Evolutionary conservation across 2,797 vertebrate species (phyloP).

Genomic region (Acanthurus tractus): DNA sequence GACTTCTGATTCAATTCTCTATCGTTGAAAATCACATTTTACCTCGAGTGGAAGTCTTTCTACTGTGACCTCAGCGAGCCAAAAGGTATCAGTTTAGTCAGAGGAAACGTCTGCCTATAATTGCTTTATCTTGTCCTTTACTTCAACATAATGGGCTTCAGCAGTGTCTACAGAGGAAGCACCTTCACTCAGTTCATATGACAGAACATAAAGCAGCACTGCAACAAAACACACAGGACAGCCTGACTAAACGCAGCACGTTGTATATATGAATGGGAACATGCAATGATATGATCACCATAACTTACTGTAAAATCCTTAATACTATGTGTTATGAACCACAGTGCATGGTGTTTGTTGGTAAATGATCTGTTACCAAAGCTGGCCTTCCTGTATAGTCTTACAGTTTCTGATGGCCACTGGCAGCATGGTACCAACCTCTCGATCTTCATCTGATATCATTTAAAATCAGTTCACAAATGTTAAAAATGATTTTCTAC

Average conservation of each 20-base stretch:
- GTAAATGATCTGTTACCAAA: no score
- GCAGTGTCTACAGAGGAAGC: slow-evolving; percentile 7
- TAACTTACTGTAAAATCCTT: no score
- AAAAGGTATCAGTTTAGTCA: slow-evolving; percentile 38
- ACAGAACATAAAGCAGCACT: not conserved
- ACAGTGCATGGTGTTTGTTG: no score
- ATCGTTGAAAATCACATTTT: slow-evolving; percentile 49
- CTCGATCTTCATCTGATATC: no score
- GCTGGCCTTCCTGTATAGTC: no score
- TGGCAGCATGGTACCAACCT: no score
- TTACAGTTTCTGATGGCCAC: no score
- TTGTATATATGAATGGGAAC: not conserved
- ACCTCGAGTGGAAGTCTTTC: slow-evolving; percentile 11
- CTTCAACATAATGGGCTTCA: slow-evolving; percentile 47
- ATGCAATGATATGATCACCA: no score
- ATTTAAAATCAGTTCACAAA: no score
- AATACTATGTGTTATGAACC: no score
- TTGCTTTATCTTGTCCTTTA: slow-evolving; percentile 47
- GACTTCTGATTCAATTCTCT: slow-evolving; percentile 67
- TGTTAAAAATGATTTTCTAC: no score
- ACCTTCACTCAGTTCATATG: not conserved
- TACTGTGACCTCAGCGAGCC: slow-evolving; percentile 16
- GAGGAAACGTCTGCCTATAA: slow-evolving; percentile 50
- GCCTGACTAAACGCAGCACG: not conserved
- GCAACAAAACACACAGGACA: slow-evolving; percentile 1